Evolutionary conservation across 2,113 vertebrate genomes (phyloP).

Genomic region (cattle (Bos taurus)): DNA sequence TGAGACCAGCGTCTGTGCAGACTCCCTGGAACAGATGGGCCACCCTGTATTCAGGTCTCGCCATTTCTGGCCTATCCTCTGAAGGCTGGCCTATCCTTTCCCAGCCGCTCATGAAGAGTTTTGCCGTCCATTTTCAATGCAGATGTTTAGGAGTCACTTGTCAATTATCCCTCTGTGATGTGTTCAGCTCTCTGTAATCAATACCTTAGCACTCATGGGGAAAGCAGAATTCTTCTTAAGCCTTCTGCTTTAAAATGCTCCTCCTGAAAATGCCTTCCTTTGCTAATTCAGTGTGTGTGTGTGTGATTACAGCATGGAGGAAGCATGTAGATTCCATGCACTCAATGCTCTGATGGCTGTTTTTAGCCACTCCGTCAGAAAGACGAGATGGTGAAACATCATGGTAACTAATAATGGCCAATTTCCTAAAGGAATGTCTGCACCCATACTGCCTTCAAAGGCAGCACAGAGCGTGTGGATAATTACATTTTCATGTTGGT

Average conservation of each 20-base stretch:
- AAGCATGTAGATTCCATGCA: not conserved
- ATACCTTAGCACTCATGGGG: not conserved
- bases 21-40: rapidly evolving
- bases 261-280: not conserved
- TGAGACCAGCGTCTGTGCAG: not conserved
- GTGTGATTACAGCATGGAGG: not conserved
- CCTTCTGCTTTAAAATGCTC: not conserved
- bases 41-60: not conserved
- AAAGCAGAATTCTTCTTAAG: not conserved
- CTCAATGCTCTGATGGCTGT: not conserved
- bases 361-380: not conserved
- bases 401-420: not conserved
- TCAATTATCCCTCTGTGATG: not conserved
- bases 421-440: not conserved
- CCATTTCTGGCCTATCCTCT: not conserved
- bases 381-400: not conserved
- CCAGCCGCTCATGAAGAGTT: not conserved
- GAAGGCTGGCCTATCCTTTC: not conserved
- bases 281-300: not conserved
- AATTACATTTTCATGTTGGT: not conserved
- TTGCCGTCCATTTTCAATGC: not conserved
- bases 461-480: not conserved
- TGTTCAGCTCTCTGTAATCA: not conserved
- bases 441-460: not conserved
- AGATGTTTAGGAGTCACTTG: not conserved